A percentile compares a stretch with the other conserved stretches of the same genome.
phyloP scores from a whole-genome alignment of 2,888 invertebrate species.

The Ichneumoninae sp. region DNA sequence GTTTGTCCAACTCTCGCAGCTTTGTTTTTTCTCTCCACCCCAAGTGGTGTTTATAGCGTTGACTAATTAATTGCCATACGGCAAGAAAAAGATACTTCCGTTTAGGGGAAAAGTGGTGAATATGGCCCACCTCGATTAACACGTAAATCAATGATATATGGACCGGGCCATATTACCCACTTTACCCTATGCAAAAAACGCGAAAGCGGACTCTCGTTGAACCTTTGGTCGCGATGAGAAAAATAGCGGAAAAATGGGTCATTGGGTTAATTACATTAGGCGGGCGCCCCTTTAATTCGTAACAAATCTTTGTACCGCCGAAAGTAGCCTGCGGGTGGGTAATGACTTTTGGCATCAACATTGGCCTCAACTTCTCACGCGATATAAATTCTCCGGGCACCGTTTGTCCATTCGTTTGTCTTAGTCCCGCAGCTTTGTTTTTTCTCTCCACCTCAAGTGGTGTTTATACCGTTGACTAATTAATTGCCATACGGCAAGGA shows the following conservation, averaged over 20 bases:
- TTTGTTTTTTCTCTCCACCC: background rate
- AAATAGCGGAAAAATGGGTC: no score
- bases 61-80: slow-evolving; percentile 51
- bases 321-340: no score
- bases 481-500: slow-evolving; percentile 37
- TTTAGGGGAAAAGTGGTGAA: no score
- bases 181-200: slow-evolving; percentile 39
- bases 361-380: background rate
- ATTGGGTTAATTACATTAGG: no score
- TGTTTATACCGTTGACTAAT: slow-evolving; percentile 44
- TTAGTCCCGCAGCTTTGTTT: background rate
- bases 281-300: no score
- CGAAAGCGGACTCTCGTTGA: background rate
- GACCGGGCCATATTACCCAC: no score
- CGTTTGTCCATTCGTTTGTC: background rate
- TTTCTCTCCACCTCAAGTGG: background rate
- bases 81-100: slow-evolving; percentile 22
- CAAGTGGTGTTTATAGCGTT: slow-evolving; percentile 26
- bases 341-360: background rate
- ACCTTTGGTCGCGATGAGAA: no score
- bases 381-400: background rate
- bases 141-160: no score
- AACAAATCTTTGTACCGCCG: no score
- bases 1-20: slow-evolving; percentile 2
- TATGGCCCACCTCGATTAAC: no score